Conservation (phyloP, 2,797 vertebrate genomes). For the Sparus aurata region DNA sequence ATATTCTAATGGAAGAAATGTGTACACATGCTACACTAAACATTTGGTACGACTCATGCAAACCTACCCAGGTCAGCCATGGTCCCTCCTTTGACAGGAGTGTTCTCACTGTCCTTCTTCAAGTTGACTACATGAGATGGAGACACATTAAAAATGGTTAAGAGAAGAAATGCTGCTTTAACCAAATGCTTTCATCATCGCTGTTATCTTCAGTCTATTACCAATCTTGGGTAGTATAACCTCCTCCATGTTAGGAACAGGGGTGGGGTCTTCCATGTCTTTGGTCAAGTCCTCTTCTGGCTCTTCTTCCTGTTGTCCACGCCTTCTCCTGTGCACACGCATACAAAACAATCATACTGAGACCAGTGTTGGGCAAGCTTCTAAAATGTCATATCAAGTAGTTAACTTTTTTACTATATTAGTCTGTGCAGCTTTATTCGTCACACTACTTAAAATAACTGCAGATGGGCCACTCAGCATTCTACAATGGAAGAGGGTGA, state of each 20-base stretch:
- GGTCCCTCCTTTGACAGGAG: slow-evolving; percentile 96
- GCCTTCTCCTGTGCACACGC: slow-evolving; percentile 85
- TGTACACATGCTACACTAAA: not conserved
- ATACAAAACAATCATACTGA: slow-evolving; percentile 3
- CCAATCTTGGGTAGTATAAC: slow-evolving; percentile 96
- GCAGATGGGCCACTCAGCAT: too few species aligned
- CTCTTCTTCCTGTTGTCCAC: slow-evolving; percentile 89
- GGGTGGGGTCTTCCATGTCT: slow-evolving; percentile 98
- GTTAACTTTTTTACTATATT: too few species aligned
- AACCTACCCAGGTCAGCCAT: slow-evolving; percentile 94
- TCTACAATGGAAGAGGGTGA: too few species aligned
- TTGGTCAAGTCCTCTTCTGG: slow-evolving; percentile 97
- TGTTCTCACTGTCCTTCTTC: slow-evolving; percentile 99
- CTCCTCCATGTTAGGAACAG: slow-evolving; percentile 97
- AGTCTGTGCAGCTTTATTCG: too few species aligned
- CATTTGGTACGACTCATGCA: slow-evolving; percentile 4
- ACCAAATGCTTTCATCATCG: not conserved
- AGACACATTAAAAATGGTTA: not conserved
- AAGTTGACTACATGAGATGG: slow-evolving; percentile 88
- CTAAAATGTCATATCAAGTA: too few species aligned
- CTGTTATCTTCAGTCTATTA: slow-evolving; percentile 55
- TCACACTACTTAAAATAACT: too few species aligned
- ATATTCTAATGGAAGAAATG: not conserved
- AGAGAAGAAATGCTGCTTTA: not conserved
- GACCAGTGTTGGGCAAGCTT: not conserved